phyloP scores from a whole-genome alignment of 2,113 vertebrate genomes.

The Condylura cristata region DNA sequence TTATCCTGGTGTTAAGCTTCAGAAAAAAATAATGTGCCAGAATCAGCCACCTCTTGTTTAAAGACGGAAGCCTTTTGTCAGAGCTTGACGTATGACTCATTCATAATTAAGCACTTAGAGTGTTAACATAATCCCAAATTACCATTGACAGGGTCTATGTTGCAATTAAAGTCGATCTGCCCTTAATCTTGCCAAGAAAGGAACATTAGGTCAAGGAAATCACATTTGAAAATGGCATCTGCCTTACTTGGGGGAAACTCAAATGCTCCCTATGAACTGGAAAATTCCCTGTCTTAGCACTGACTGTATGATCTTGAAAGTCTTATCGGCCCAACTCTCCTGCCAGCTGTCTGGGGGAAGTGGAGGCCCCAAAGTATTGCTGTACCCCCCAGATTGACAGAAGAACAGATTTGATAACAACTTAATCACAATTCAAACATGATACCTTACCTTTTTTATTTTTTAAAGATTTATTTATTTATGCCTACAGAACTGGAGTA shows the following conservation, averaged over 20 bases:
- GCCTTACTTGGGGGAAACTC: not conserved
- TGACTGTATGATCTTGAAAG: not conserved
- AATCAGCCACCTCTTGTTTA: conserved; percentile 23
- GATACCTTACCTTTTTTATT: not conserved
- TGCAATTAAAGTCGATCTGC: not conserved
- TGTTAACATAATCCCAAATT: conserved; percentile 3
- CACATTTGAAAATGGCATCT: conserved; percentile 15
- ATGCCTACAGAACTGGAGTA: too few species aligned
- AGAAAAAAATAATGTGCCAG: conserved; percentile 39
- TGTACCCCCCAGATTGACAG: not conserved
- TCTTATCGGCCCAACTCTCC: not conserved
- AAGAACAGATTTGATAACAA: not conserved
- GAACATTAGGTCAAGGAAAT: not conserved
- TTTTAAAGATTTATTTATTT: too few species aligned
- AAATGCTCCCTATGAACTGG: not conserved
- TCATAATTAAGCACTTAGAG: conserved; percentile 5
- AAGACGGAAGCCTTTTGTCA: conserved; percentile 41
- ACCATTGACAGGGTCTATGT: not conserved
- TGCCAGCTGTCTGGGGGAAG: not conserved
- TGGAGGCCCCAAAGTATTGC: fast-evolving
- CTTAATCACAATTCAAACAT: not conserved
- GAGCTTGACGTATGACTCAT: conserved; percentile 56
- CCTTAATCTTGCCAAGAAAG: conserved; percentile 1
- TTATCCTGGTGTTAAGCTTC: conserved; percentile 46
- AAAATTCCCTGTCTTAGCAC: not conserved